phyloP scores from a whole-genome alignment of 2,888 invertebrate genomes.

The Homarus gammarus region DNA sequence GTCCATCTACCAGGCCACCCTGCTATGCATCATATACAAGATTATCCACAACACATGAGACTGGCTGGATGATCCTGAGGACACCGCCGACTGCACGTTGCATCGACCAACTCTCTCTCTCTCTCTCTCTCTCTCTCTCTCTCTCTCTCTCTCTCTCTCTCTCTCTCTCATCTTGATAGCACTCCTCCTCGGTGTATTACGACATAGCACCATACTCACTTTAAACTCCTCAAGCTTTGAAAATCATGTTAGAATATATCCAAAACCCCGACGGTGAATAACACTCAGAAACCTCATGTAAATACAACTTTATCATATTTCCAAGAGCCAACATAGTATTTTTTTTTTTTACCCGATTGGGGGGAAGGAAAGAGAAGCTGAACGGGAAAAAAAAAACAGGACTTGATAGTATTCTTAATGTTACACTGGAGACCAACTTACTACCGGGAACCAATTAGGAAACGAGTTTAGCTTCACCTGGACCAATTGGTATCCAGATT shows the following conservation, averaged over 20 bases:
- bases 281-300: no score
- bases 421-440: background rate
- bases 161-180: conserved; percentile 23
- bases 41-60: no score
- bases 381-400: background rate
- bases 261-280: no score
- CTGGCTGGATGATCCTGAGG: no score
- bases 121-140: background rate
- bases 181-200: background rate
- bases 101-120: background rate
- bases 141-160: conserved; percentile 4
- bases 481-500: conserved; percentile 9
- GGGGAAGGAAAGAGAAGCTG: conserved; percentile 11
- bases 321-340: background rate
- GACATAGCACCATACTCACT: no score
- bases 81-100: no score
- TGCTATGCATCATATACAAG: no score
- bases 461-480: conserved; percentile 15
- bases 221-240: no score
- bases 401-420: background rate
- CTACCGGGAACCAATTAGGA: conserved; percentile 30
- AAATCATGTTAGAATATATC: no score
- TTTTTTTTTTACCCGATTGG: no score
- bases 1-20: no score
- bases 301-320: conserved; percentile 7